These are phyloP conservation scores for Orthosia cruda DNA, from an alignment of 2,888 invertebrate species.

Conservation along the genomic window DNA sequence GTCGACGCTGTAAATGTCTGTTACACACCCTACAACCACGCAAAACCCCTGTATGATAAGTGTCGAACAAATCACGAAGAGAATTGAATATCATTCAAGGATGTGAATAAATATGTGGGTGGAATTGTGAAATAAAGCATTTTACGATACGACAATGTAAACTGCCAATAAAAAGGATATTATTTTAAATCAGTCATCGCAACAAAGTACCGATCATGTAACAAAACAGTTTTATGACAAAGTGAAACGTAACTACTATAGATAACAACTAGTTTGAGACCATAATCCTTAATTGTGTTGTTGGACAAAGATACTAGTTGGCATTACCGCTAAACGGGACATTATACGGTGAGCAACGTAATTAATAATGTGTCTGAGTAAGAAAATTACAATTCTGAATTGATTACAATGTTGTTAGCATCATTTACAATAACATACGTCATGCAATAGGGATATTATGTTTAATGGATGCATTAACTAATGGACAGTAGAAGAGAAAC, in stretches of 20 bases:
- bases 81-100: constrained; percentile 54
- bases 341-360: constrained; percentile 24
- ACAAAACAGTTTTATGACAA: constrained; percentile 66
- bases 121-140: constrained; percentile 64
- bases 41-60: constrained; percentile 19
- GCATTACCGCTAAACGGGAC: constrained; percentile 44
- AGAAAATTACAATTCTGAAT: constrained; percentile 34
- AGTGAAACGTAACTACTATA: constrained; percentile 61
- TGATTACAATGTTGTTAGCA: constrained; percentile 12
- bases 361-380: constrained; percentile 22
- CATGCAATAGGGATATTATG: background rate
- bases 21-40: constrained; percentile 24
- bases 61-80: constrained; percentile 30
- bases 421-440: constrained; percentile 11
- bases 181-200: constrained; percentile 69
- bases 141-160: constrained; percentile 67
- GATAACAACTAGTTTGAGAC: constrained; percentile 56
- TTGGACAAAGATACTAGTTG: constrained; percentile 53
- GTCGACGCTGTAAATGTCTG: background rate
- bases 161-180: constrained; percentile 66
- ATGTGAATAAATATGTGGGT: constrained; percentile 66
- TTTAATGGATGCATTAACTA: background rate
- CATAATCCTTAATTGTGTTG: constrained; percentile 55
- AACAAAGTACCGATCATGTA: constrained; percentile 65
- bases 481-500: background rate